Evolutionary conservation across 2,797 vertebrate genomes (phyloP).

Genomic region (Neosilurus hyrtlii): DNA sequence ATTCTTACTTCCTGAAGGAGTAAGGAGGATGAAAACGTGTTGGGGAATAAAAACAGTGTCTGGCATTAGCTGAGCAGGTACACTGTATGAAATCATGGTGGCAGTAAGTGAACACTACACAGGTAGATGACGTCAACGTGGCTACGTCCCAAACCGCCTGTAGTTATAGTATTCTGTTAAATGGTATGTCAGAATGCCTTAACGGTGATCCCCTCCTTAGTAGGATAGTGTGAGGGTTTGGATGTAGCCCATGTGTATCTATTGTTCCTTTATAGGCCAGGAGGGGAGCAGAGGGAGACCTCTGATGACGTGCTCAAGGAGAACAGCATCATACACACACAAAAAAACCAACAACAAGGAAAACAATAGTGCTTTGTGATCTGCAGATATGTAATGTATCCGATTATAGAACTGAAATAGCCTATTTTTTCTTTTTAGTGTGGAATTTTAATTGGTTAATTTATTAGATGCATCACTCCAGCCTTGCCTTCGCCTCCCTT

Average conservation of each 20-base stretch:
- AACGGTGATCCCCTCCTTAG: background rate
- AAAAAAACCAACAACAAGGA: background rate
- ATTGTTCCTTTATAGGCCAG: constrained; percentile 22
- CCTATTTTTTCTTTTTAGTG: no score
- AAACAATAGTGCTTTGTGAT: constrained; percentile 10
- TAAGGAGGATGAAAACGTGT: background rate
- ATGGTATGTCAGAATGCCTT: background rate
- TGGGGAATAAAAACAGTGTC: constrained; percentile 2
- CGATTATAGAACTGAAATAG: background rate
- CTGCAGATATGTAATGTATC: background rate
- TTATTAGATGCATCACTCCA: background rate
- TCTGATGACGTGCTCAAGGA: constrained; percentile 50
- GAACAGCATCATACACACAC: constrained; percentile 24
- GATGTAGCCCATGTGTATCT: background rate
- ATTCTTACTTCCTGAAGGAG: constrained; percentile 7
- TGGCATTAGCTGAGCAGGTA: constrained; percentile 17
- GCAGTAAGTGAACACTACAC: constrained; percentile 20
- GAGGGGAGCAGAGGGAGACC: constrained; percentile 44
- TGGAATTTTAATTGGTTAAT: background rate
- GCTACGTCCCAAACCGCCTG: constrained; percentile 1
- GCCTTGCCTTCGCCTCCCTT: background rate
- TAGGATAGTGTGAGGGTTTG: constrained; percentile 7
- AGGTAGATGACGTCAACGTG: constrained; percentile 56
- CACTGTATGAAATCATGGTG: background rate
- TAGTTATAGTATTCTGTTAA: background rate